Conservation (phyloP, 2,113 vertebrate species). For the Actenoides hombroni region DNA sequence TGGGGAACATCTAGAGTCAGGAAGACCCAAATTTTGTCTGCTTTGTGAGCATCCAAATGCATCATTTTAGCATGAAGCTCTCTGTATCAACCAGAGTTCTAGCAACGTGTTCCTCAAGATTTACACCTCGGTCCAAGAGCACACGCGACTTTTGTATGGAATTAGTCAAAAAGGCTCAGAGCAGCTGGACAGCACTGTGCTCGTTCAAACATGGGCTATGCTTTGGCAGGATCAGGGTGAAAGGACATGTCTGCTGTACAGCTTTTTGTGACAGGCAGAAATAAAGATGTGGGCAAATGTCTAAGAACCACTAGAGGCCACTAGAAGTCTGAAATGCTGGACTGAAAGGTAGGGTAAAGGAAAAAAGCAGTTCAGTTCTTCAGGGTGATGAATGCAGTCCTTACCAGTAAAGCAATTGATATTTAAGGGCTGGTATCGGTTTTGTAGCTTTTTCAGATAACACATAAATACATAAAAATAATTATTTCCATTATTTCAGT, state of each 20-base stretch:
- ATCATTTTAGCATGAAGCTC: background rate
- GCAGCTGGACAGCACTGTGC: background rate
- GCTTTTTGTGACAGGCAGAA: background rate
- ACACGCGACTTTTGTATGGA: background rate
- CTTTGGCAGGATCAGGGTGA: background rate
- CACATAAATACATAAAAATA: background rate
- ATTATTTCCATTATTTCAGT: background rate
- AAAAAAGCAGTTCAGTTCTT: background rate
- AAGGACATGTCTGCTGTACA: background rate
- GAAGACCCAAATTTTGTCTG: background rate
- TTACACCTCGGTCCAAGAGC: background rate
- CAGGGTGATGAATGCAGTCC: background rate
- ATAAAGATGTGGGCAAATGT: background rate
- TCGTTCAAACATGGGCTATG: background rate
- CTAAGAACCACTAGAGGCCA: conserved; percentile 34
- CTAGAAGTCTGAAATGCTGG: background rate
- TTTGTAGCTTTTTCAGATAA: background rate
- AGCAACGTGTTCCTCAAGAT: background rate
- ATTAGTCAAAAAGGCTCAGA: background rate
- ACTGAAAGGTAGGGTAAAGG: accelerated
- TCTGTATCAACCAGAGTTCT: background rate
- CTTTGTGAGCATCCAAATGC: background rate
- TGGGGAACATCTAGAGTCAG: background rate
- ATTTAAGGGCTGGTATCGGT: background rate
- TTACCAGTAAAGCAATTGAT: background rate